These are phyloP conservation scores for Tapirus terrestris DNA, from an alignment of 2,113 vertebrate genomes.

Conservation along the genomic window DNA sequence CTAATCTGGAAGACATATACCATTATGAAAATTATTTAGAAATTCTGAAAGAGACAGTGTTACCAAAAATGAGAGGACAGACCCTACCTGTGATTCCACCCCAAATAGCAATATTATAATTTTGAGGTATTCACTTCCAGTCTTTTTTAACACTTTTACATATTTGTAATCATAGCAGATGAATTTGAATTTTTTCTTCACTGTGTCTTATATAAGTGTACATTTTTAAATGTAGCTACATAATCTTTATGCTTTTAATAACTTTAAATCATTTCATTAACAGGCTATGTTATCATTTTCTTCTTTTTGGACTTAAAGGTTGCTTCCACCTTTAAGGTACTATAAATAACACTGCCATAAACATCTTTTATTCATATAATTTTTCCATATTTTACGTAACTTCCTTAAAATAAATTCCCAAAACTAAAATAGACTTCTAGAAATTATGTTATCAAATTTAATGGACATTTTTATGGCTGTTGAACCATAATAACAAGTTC, in stretches of 20 bases:
- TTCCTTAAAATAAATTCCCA: conserved; percentile 30
- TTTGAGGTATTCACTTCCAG: neutral
- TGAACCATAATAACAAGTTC: neutral
- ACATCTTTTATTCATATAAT: neutral
- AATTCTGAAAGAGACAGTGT: neutral
- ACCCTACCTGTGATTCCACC: neutral
- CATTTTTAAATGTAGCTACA: neutral
- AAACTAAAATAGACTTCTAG: conserved; percentile 15
- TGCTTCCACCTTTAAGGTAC: neutral
- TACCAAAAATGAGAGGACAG: neutral
- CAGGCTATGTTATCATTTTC: neutral
- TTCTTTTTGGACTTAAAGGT: neutral
- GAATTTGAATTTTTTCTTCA: conserved; percentile 21
- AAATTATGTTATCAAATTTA: neutral
- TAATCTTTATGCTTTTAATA: conserved; percentile 25
- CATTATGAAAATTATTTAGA: neutral
- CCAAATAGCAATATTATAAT: neutral
- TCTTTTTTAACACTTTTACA: neutral
- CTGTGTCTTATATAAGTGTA: neutral
- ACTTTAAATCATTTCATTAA: conserved; percentile 17
- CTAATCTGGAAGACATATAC: neutral
- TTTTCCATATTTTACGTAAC: neutral
- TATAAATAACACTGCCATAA: neutral
- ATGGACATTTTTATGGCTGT: conserved; percentile 5
- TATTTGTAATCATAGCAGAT: conserved; percentile 20